Evolutionary conservation across 1,140 invertebrate species (phyloP).

Genomic region (Neodiprion fabricii): DNA sequence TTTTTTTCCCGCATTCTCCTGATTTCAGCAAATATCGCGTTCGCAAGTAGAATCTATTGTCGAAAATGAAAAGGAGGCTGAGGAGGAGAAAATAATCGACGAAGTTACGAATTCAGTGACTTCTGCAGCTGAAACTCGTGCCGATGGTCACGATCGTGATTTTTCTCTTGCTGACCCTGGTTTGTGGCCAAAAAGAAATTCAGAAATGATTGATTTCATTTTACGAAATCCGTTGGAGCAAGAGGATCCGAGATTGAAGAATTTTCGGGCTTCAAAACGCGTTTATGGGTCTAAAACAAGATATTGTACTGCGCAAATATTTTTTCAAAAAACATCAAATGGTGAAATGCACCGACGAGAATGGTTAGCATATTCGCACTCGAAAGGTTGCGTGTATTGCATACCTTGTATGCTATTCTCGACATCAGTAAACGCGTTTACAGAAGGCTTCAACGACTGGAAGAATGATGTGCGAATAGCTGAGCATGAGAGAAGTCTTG

Average conservation of each 20-base stretch:
- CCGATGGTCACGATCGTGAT: background rate
- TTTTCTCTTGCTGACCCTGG: too few relatives aligned
- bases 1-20: background rate
- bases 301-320: slow-evolving; percentile 18
- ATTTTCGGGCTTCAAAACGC: slow-evolving; percentile 9
- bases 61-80: slow-evolving; percentile 3
- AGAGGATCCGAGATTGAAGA: too few relatives aligned
- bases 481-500: too few relatives aligned
- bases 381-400: slow-evolving; percentile 16
- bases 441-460: too few relatives aligned
- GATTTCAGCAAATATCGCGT: slow-evolving; percentile 17
- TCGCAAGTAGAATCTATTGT: slow-evolving; percentile 6
- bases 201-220: too few relatives aligned
- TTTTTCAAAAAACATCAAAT: slow-evolving; percentile 24
- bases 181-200: too few relatives aligned
- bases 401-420: too few relatives aligned
- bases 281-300: background rate
- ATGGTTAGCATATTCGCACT: slow-evolving; percentile 26
- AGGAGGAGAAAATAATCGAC: background rate
- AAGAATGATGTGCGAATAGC: too few relatives aligned
- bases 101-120: slow-evolving; percentile 2
- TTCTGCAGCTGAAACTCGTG: slow-evolving; percentile 12
- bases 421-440: too few relatives aligned
- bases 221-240: too few relatives aligned
- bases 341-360: slow-evolving; percentile 25